Evolutionary conservation across 2,113 vertebrate genomes (phyloP).

Genomic region (Actenoides hombroni): DNA sequence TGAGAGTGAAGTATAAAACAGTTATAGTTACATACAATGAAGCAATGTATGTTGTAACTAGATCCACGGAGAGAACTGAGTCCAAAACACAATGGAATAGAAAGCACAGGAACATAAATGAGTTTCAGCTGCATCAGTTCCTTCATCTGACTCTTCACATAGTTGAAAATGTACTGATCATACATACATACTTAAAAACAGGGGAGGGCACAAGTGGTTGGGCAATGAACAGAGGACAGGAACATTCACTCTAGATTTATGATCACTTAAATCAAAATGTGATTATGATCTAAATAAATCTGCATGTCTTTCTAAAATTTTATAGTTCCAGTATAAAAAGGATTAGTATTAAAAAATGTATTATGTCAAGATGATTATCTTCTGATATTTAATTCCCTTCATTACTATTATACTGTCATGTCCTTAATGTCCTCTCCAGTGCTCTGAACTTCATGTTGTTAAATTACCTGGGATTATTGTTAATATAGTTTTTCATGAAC

Average conservation of each 20-base stretch:
- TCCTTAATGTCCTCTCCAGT: background rate
- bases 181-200: background rate
- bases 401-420: background rate
- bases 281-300: background rate
- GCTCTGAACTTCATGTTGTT: background rate
- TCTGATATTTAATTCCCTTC: background rate
- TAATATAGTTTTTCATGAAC: background rate
- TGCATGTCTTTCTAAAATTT: background rate
- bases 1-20: background rate
- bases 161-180: background rate
- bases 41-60: background rate
- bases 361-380: background rate
- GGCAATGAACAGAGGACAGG: background rate
- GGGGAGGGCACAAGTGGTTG: background rate
- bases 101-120: background rate
- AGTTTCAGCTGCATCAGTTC: background rate
- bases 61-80: background rate
- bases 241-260: background rate
- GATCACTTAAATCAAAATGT: background rate
- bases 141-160: background rate
- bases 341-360: background rate
- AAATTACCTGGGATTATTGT: conserved; percentile 2
- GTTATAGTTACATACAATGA: background rate
- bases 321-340: background rate
- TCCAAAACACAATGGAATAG: background rate